Percentiles rank a stretch among this genome's conserved stretches.
Evolutionary conservation across 92 coral and sea anemone species (phyloP).

Genomic region (Umimayanthus kanabou): DNA sequence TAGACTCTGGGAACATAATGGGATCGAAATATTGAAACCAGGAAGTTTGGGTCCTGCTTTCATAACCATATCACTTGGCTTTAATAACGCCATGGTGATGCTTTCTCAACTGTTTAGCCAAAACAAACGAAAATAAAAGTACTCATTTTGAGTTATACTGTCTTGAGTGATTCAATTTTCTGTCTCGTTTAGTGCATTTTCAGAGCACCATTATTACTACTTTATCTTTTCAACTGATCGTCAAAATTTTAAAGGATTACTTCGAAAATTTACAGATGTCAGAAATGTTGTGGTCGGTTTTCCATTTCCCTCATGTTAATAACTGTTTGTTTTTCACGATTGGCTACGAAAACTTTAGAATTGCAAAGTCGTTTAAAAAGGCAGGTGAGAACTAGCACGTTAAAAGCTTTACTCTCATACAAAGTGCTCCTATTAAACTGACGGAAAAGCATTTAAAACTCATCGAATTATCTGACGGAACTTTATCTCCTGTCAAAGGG

Average conservation of each 20-base stretch:
- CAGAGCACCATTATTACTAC: background rate
- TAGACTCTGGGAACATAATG: background rate
- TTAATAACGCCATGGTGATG: background rate
- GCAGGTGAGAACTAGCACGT: constrained; percentile 30
- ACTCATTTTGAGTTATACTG: background rate
- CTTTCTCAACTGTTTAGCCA: background rate
- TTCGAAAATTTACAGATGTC: background rate
- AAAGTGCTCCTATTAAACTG: constrained; percentile 42
- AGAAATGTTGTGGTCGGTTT: constrained; percentile 14
- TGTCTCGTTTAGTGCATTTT: constrained; percentile 2
- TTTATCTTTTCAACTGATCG: background rate
- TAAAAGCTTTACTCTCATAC: constrained; percentile 38
- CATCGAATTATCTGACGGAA: constrained; percentile 42
- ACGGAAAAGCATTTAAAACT: constrained; percentile 43
- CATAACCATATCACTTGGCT: background rate
- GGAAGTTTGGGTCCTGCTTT: background rate
- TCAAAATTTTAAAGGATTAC: background rate
- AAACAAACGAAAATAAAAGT: constrained; percentile 5
- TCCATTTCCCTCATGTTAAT: constrained; percentile 14
- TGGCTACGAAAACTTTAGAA: constrained; percentile 8
- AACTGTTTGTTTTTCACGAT: constrained; percentile 18
- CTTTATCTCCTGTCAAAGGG: constrained; percentile 22
- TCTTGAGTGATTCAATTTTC: constrained; percentile 4
- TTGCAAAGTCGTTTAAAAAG: constrained; percentile 3
- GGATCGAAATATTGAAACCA: background rate